Evolutionary conservation across 2,888 invertebrate species (phyloP), one percentile per base, ranked within the genome.

Genomic region (Arctia plantaginis): DNA sequence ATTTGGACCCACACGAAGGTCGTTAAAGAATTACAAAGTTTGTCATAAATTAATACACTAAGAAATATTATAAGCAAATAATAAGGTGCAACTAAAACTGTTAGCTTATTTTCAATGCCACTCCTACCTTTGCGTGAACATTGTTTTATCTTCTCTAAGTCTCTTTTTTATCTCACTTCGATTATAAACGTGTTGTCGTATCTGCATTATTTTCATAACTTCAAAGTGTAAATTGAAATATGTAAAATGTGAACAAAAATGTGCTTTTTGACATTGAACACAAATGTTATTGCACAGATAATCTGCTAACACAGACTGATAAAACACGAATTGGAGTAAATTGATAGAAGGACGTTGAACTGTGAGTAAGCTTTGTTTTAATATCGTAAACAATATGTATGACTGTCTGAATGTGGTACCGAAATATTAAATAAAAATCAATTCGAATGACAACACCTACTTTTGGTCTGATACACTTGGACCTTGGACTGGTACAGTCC

Each of bases 201-300:
- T 69, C 39, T 69, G 35, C n/a, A 18, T 76, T 77, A 4, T 35
- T 6, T 67, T 35, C 55, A 65, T 8, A 27, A 51, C 27, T 13
- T 12, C 23, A 69, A 33, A 59, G 27, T 59, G 27, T 27, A 55
- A n/a, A 55, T 55, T 55, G 4, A 55, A 55, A 20, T 51, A 62
- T 65, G 27, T 62, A 62, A 80, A 78, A 80, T 75, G 76, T 74
- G 67, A 44, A 77, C 80, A 77, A 78, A 85, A 86, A 84, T 81
- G 81, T 86, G 82, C 85, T 85, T 85, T 87, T 83, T 84, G 87
- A 87, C 87, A 87, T 88, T 88, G 85, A 82, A 79, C 72, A 71
- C 72, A 41, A 78, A 83, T 73, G 64, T 71, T 70, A 82, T 77
- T 73, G 75, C 74, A 80, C 73, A 74, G 81, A 81, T 86, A 81